These are phyloP conservation scores for Erpornis zantholeuca DNA, from an alignment of 2,113 vertebrate species.

Conservation along the genomic window DNA sequence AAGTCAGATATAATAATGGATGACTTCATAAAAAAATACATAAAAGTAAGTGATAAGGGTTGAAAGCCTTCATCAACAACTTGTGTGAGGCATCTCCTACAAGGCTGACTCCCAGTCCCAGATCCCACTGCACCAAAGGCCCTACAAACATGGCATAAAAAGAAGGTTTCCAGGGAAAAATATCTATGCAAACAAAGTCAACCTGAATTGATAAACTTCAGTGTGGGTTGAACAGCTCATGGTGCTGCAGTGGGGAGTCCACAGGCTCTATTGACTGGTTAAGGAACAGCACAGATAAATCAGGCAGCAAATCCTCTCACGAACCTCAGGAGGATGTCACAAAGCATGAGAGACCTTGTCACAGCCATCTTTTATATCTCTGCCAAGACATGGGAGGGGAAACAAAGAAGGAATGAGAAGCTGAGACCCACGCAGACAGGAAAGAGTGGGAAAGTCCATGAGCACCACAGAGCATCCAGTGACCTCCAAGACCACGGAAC, in stretches of 20 bases:
- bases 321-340: background rate
- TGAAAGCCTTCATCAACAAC: too few species aligned
- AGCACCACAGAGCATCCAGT: background rate
- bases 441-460: background rate
- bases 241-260: accelerated
- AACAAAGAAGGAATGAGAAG: background rate
- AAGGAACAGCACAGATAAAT: background rate
- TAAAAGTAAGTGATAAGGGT: background rate
- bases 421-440: background rate
- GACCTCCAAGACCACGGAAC: background rate
- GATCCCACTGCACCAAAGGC: background rate
- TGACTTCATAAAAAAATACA: background rate
- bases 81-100: background rate
- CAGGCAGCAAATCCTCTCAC: background rate
- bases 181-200: background rate
- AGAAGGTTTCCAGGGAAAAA: background rate
- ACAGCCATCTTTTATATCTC: accelerated
- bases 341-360: background rate
- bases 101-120: background rate
- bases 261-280: background rate
- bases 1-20: background rate
- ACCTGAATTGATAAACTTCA: background rate
- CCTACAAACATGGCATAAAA: background rate
- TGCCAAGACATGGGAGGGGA: background rate
- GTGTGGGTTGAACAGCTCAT: accelerated